Base-by-base conservation (phyloP, 1,140 invertebrate species). In the Metopolophium dirhodum region DNA sequence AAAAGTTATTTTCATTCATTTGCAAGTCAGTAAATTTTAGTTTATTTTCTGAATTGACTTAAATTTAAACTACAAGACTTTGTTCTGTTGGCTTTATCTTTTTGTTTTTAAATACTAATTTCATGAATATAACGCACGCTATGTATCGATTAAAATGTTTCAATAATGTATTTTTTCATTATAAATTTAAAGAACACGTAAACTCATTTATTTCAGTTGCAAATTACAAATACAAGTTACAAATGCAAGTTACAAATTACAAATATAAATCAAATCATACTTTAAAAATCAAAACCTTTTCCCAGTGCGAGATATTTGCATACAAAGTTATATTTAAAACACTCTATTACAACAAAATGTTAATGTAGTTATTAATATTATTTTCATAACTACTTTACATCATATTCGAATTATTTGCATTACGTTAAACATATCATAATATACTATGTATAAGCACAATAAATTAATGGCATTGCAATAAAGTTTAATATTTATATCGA, bases 101-200 rank as follows among this genome's bases (percentile, higher is more conserved):
- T 82, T 37, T 82, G n/a, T 37, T 83, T 83, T 83, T 41, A 85
- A 85, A 45, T 85, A 26, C 41, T 85, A 85, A 85, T 85, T 85
- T 85, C 9, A 2, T 85, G 23, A 7, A 41, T 26, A 26, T 85
- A 45, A 37, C 9, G 2, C 23, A 41, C 35, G 41, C 41, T 85
- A 11, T 26, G 9, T 45, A 85, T 41, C 22, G 37, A 85, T 85
- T 85, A 85, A 11, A 85, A 45, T 85, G 9, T 26, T 83, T 85
- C 41, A 85, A 85, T 85, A 41, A 26, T 45, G 22, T 83, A 41
- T 45, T 41, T 41, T 26, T 85, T 45, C 83, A 85, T 85, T 85
- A 14, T 2, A 85, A 41, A 85, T 85, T 26, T 41, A 45, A 45
- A 45, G 37, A 41, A 85, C 23, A 37, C 2, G 77, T 20, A 23